Evolutionary conservation across 2,797 vertebrate species (phyloP).

Genomic region (Hypotaenidia okinawae): DNA sequence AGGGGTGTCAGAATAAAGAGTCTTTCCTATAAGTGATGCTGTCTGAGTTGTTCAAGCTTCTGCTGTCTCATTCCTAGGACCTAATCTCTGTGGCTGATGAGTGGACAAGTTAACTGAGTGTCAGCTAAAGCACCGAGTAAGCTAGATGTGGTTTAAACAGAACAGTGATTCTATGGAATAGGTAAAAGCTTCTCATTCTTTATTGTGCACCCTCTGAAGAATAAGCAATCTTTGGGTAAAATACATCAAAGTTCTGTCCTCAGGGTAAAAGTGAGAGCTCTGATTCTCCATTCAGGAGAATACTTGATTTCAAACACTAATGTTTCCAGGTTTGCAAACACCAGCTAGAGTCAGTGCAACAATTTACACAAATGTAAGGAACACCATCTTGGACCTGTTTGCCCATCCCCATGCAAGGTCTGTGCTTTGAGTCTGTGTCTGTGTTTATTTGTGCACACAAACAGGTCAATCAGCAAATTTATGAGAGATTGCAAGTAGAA

Average conservation of each 20-base stretch:
- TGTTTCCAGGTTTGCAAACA: neutral
- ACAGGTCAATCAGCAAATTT: neutral
- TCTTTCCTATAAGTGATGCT: neutral
- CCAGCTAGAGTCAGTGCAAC: neutral
- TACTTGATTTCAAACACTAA: neutral
- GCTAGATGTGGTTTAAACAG: neutral
- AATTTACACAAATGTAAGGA: neutral
- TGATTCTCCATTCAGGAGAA: conserved; percentile 4
- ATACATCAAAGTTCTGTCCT: conserved; percentile 2
- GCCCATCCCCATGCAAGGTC: neutral
- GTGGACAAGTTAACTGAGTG: neutral
- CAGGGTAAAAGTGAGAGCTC: neutral
- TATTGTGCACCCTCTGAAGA: neutral
- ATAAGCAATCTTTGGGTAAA: conserved; percentile 2
- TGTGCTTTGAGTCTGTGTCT: neutral
- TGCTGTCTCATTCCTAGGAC: neutral
- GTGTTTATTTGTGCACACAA: neutral
- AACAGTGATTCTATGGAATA: neutral
- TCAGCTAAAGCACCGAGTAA: neutral
- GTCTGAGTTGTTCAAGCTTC: neutral
- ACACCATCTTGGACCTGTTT: neutral
- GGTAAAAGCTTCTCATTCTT: neutral
- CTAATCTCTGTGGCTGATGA: neutral
- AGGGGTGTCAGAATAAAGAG: neutral
- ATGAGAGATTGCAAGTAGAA: neutral